Conservation (phyloP, 2,113 vertebrate genomes). For the Gavia stellata region DNA sequence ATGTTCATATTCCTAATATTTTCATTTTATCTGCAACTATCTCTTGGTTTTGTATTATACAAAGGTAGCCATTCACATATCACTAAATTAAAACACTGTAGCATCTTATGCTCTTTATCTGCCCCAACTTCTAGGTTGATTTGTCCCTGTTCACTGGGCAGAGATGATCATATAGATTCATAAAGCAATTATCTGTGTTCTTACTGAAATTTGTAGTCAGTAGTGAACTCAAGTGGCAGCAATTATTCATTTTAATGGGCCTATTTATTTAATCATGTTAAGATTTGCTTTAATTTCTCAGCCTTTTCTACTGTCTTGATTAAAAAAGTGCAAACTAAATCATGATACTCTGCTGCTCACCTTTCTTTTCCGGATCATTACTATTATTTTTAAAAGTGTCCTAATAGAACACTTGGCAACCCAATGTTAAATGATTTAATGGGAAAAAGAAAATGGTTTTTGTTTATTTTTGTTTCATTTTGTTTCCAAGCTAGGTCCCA, state of each 20-base stretch:
- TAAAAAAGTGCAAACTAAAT: not conserved
- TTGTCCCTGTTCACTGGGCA: constrained; percentile 21
- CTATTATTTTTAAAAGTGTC: not conserved
- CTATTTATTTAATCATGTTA: constrained; percentile 44
- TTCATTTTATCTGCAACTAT: not conserved
- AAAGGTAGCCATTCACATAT: not conserved
- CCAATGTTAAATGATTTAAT: not conserved
- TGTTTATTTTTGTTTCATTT: not conserved
- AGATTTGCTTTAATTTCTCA: constrained; percentile 26
- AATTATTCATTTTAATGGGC: constrained; percentile 32
- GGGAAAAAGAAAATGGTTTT: fast-evolving
- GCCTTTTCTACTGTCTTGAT: not conserved
- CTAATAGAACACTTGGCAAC: not conserved
- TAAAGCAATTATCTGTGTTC: constrained; percentile 37
- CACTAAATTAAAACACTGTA: not conserved
- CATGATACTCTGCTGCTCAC: not conserved
- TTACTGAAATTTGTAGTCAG: constrained; percentile 17
- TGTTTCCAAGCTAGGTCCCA: not conserved
- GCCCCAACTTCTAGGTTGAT: not conserved
- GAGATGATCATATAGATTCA: not conserved
- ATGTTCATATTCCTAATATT: not conserved
- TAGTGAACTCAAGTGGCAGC: not conserved
- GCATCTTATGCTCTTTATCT: not conserved
- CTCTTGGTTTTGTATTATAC: not conserved
- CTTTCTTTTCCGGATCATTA: not conserved